A percentile compares a stretch with the other conserved stretches of the same genome.
Conservation (phyloP, 2,797 vertebrate genomes). For the Pteronotus mesoamericanus region DNA sequence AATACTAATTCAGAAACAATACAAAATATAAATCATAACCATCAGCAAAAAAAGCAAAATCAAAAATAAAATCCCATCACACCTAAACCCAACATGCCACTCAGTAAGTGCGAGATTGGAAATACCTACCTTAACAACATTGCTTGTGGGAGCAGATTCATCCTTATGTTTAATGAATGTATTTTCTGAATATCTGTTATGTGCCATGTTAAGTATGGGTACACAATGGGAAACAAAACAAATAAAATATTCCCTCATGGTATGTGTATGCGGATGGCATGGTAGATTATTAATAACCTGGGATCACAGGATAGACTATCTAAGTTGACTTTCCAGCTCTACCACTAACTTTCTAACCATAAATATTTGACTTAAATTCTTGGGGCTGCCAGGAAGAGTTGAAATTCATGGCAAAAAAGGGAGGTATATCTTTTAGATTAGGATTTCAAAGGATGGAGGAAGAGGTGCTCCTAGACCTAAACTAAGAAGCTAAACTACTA, state of each 20-base stretch:
- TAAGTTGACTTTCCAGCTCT: neutral
- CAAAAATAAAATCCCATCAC: neutral
- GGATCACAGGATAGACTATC: neutral
- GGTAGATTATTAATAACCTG: neutral
- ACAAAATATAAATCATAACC: neutral
- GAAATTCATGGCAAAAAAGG: neutral
- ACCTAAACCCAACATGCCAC: neutral
- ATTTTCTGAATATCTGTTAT: neutral
- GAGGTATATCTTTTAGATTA: neutral
- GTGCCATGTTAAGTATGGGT: neutral
- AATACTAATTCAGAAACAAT: neutral
- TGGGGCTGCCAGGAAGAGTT: neutral
- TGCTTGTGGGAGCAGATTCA: neutral
- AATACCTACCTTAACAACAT: neutral
- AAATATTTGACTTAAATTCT: neutral
- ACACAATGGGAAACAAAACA: neutral
- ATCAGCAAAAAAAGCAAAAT: neutral
- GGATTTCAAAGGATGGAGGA: neutral
- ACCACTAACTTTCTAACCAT: neutral
- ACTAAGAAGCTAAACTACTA: neutral
- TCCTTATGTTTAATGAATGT: neutral
- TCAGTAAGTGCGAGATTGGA: neutral
- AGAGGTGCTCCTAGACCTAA: neutral
- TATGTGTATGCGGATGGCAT: neutral
- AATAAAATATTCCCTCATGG: neutral